Evolutionary conservation across 64 coral and sea anemone species (phyloP).

Genomic region (Pocillopora damicornis): DNA sequence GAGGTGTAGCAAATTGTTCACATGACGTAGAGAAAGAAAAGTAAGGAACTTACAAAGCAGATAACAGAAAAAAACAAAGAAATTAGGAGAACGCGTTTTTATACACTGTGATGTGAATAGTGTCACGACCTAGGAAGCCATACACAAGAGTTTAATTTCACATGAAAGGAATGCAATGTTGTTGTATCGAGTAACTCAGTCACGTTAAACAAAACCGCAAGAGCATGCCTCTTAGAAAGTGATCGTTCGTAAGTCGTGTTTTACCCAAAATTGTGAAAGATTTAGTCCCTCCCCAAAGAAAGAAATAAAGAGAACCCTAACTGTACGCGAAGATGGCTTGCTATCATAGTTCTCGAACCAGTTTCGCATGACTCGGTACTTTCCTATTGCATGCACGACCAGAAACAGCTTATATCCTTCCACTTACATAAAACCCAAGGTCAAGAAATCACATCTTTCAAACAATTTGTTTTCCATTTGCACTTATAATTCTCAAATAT

Average conservation of each 20-base stretch:
- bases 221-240: background rate
- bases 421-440: slow-evolving; percentile 1
- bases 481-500: background rate
- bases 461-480: background rate
- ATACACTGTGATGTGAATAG: background rate
- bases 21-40: background rate
- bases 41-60: background rate
- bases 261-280: background rate
- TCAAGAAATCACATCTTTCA: background rate
- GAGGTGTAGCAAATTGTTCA: background rate
- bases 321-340: background rate
- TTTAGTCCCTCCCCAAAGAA: background rate
- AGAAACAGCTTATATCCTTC: slow-evolving; percentile 5
- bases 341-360: background rate
- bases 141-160: slow-evolving; percentile 21
- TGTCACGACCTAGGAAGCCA: slow-evolving; percentile 12
- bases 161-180: background rate
- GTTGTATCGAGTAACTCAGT: slow-evolving; percentile 35
- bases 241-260: background rate
- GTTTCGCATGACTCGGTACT: background rate
- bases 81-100: background rate
- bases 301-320: background rate
- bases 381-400: background rate
- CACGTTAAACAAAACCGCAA: slow-evolving; percentile 52
- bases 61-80: background rate